Evolutionary conservation across 2,113 vertebrate species (phyloP), one percentile per base, ranked within the genome.

Genomic region (Syngnathus scovelli): DNA sequence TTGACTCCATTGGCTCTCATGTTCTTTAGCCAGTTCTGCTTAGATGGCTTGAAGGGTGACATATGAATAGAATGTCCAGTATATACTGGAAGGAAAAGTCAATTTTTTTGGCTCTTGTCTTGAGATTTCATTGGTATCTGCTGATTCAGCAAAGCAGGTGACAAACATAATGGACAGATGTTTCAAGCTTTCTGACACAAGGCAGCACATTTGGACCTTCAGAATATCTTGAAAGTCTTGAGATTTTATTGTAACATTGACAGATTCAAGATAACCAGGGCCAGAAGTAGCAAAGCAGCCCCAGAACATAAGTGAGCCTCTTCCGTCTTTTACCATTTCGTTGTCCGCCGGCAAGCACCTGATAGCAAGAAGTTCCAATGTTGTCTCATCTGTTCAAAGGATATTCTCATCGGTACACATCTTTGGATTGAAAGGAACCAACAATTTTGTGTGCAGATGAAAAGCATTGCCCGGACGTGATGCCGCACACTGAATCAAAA

Each of bases 401-500:
- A 58, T 4, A 15, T 36, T 58, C 54, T 58, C 27, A 58, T 36
- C 54, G 15, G 33, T 33, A 56, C 7, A 9, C 21, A 58, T 58
- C 39, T n/a, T 10, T 60, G 16, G 6, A 19, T n/a, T n/a, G 13
- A 37, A 60, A 79, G 75, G 11, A 21, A 21, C 2, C 51, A 54
- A 23, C 52, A 36, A 58, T 58, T 36, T 36, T 55, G 52, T 18
- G 6, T 58, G 27, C 9, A 36, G 7, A 16, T 36, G 23, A 33
- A 58, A 33, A 36, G 27, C 27, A 33, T 58, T 15, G 55, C 27
- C 62, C 61, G 68, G 55, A 37, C 23, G 58, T 71, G 64, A 64
- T 59, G 64, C 59, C 72, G 74, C 66, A 85, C 78, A 80, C 74
- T 72, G 68, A 83, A 76, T 71, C 49, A 13, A 83, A 78, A 75